Conservation (phyloP, 23 tunicate species). For the Botrylloides violaceus region DNA sequence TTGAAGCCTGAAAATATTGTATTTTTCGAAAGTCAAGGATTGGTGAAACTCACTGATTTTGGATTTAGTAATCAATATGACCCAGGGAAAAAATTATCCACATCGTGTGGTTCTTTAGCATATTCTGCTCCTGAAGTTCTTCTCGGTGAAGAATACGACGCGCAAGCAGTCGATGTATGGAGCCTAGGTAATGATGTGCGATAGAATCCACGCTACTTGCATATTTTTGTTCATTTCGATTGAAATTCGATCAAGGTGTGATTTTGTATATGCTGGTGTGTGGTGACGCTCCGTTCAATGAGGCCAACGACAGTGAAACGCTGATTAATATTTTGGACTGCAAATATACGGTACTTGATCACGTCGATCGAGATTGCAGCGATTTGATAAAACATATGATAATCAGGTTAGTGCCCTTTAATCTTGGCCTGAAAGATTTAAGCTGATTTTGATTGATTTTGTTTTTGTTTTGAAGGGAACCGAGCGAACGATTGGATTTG, state of each 20-base stretch:
- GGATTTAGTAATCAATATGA: slow-evolving; percentile 89
- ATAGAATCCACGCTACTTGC: not conserved
- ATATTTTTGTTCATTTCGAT: not conserved
- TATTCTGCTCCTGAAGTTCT: slow-evolving; percentile 97
- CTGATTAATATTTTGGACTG: slow-evolving; percentile 95
- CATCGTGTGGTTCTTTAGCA: slow-evolving; percentile 98
- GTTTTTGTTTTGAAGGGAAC: slow-evolving; percentile 53
- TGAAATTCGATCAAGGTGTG: slow-evolving; percentile 51
- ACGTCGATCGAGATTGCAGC: slow-evolving; percentile 63
- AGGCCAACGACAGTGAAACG: slow-evolving; percentile 97
- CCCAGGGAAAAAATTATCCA: slow-evolving; percentile 84
- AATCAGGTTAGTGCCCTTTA: slow-evolving; percentile 36
- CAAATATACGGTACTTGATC: slow-evolving; percentile 74
- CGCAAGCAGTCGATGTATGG: slow-evolving; percentile 98
- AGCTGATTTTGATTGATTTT: not conserved
- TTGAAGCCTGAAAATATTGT: slow-evolving; percentile 97
- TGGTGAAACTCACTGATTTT: slow-evolving; percentile 93
- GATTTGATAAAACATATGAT: slow-evolving; percentile 70
- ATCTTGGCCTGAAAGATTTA: not conserved
- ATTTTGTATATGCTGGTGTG: slow-evolving; percentile 96
- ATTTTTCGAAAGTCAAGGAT: slow-evolving; percentile 82
- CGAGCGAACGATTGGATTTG: slow-evolving; percentile 51
- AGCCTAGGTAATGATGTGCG: slow-evolving; percentile 48
- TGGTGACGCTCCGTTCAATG: slow-evolving; percentile 98
- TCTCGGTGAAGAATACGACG: slow-evolving; percentile 98